A percentile compares a stretch with the other conserved stretches of the same genome.
phyloP scores from a whole-genome alignment of 2,113 vertebrate species.

The Neotragus pygmaeus region DNA sequence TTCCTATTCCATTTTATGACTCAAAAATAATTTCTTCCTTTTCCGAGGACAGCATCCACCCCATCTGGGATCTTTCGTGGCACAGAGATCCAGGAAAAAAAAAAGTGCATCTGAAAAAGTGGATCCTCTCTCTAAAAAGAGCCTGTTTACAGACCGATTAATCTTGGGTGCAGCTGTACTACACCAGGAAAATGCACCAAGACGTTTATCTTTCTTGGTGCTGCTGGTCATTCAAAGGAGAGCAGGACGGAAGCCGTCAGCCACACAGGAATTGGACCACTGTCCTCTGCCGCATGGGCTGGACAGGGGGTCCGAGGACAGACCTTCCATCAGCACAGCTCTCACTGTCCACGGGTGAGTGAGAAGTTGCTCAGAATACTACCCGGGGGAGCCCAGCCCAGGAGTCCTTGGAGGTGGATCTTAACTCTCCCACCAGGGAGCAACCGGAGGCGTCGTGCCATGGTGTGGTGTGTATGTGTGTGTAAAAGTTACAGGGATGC shows the following conservation, averaged over 20 bases:
- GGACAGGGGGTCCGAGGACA: neutral
- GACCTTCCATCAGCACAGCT: fast-evolving
- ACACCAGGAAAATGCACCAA: neutral
- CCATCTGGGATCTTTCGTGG: neutral
- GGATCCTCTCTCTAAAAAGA: neutral
- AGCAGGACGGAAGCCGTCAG: neutral
- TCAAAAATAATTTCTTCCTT: neutral
- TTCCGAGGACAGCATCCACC: neutral
- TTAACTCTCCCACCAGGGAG: neutral
- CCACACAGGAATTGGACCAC: neutral
- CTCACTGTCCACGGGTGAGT: fast-evolving
- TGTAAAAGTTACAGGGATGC: neutral
- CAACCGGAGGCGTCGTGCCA: neutral
- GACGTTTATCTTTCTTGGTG: neutral
- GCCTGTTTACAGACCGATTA: neutral
- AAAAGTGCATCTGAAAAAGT: neutral
- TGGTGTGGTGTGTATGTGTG: neutral
- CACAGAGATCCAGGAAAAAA: neutral
- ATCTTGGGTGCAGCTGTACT: neutral
- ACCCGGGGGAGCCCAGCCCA: neutral
- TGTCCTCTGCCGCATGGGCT: fast-evolving
- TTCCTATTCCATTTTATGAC: neutral
- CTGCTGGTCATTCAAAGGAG: neutral
- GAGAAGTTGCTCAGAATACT: neutral
- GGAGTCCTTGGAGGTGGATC: neutral